These are phyloP conservation scores for Kryptolebias marmoratus DNA, from an alignment of 2,113 vertebrate genomes.

Conservation along the genomic window DNA sequence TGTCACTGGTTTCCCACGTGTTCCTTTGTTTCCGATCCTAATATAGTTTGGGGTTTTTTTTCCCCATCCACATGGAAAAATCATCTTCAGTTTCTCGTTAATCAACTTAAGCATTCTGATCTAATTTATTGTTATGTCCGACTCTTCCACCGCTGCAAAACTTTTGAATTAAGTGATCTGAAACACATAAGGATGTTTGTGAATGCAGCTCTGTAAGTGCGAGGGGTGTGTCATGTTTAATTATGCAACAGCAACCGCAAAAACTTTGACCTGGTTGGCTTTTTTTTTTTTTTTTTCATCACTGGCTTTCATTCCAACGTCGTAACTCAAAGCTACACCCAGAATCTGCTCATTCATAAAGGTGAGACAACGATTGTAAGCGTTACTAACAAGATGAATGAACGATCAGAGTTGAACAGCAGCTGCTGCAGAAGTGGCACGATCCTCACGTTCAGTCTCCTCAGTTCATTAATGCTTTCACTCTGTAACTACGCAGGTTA, in stretches of 20 bases:
- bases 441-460: no score
- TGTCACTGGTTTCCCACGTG: background rate
- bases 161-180: background rate
- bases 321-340: background rate
- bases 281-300: background rate
- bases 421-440: no score
- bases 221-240: background rate
- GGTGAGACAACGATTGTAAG: background rate
- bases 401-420: background rate
- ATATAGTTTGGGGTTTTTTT: background rate
- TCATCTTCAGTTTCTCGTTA: no score
- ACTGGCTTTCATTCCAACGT: background rate
- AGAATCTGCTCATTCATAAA: background rate
- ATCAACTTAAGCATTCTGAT: no score
- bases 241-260: constrained; percentile 24
- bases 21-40: no score
- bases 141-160: no score
- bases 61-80: background rate
- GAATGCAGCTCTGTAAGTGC: background rate
- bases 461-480: background rate
- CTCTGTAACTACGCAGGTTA: background rate
- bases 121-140: no score
- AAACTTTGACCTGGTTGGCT: background rate
- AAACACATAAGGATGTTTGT: background rate
- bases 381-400: background rate